phyloP scores from a whole-genome alignment of 2,113 vertebrate genomes.

The Echinops telfairi region DNA sequence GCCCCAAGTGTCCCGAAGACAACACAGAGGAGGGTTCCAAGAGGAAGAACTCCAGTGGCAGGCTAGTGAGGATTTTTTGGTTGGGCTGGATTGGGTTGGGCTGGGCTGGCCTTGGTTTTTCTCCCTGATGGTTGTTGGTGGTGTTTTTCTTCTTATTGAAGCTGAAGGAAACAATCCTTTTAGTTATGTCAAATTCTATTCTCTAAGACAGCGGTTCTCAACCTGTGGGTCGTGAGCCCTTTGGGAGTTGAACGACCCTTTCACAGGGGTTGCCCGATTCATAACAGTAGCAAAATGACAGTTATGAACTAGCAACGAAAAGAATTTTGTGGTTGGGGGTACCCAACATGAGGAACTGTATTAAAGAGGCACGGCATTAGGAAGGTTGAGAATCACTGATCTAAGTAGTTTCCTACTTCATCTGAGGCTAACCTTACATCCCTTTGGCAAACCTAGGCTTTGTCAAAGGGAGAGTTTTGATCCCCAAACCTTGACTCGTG shows the following conservation, averaged over 20 bases:
- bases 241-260: too few species aligned
- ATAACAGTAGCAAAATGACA: too few species aligned
- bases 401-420: background rate
- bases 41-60: background rate
- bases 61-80: background rate
- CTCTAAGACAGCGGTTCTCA: background rate
- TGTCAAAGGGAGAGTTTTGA: conserved; percentile 11
- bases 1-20: background rate
- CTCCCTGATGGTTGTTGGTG: background rate
- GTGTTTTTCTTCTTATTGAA: background rate
- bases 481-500: background rate
- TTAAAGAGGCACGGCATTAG: too few species aligned
- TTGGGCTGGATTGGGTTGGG: background rate
- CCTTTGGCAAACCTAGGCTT: background rate
- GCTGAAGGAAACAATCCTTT: background rate
- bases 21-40: conserved; percentile 10
- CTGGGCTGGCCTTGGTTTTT: too few species aligned
- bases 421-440: background rate
- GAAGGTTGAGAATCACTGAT: too few species aligned
- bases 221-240: too few species aligned
- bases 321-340: too few species aligned
- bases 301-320: too few species aligned
- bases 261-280: too few species aligned
- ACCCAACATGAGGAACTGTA: too few species aligned
- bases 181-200: conserved; percentile 6